These are phyloP conservation scores for Siniperca chuatsi DNA, from an alignment of 2,113 vertebrate species.

Conservation along the genomic window DNA sequence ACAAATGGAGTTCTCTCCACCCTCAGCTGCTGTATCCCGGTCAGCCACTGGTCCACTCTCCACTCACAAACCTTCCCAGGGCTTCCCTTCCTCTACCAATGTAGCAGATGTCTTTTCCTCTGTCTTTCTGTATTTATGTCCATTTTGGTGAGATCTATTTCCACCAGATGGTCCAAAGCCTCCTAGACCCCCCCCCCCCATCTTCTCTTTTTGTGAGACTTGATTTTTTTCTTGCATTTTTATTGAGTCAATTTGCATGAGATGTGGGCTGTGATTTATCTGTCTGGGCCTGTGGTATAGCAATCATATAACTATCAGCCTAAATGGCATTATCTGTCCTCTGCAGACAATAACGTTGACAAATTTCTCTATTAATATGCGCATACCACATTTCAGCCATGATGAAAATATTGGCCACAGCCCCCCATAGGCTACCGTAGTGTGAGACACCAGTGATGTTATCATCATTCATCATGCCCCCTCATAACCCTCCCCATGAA, in stretches of 20 bases:
- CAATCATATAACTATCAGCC: slow-evolving; percentile 65
- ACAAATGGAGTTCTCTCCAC: background rate
- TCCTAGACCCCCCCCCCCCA: background rate
- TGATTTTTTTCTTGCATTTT: slow-evolving; percentile 46
- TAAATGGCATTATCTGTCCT: slow-evolving; percentile 59
- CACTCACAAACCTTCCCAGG: background rate
- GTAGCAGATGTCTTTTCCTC: background rate
- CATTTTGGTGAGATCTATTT: slow-evolving; percentile 54
- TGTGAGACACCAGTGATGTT: slow-evolving; percentile 37
- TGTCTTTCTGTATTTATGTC: slow-evolving; percentile 31
- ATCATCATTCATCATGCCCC: slow-evolving; percentile 67
- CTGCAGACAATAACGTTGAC: slow-evolving; percentile 55
- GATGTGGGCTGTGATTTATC: slow-evolving; percentile 49
- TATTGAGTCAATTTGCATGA: slow-evolving; percentile 41
- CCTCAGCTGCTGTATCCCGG: slow-evolving; percentile 11
- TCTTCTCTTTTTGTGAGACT: background rate
- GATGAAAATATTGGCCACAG: slow-evolving; percentile 43
- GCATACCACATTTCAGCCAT: slow-evolving; percentile 26
- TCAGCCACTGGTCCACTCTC: slow-evolving; percentile 18
- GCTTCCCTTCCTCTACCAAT: slow-evolving; percentile 7
- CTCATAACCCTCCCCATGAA: slow-evolving; percentile 60
- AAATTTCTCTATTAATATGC: slow-evolving; percentile 68
- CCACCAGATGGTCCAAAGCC: slow-evolving; percentile 37
- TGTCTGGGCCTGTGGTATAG: slow-evolving; percentile 33
- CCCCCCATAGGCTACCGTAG: slow-evolving; percentile 28